Conservation (phyloP, 1,140 invertebrate genomes). For the Drosophila pachea region DNA sequence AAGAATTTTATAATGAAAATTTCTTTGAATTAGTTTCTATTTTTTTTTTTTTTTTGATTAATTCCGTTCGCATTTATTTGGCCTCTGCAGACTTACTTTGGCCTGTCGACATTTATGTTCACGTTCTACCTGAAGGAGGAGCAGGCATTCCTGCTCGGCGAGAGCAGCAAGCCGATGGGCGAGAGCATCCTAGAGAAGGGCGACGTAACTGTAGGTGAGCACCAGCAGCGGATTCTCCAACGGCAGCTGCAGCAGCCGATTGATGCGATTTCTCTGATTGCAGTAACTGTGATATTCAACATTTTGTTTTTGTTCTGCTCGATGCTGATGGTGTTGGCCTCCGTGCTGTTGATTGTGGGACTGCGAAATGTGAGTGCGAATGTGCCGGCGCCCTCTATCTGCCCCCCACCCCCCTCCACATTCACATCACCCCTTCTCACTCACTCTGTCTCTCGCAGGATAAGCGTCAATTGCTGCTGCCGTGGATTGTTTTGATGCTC, state of each 20-base stretch:
- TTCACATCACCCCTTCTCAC: neutral
- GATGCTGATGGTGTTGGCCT: constrained; percentile 62
- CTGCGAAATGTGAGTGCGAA: constrained; percentile 57
- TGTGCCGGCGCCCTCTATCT: no score
- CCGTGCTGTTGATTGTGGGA: constrained; percentile 59
- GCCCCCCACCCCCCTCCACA: neutral
- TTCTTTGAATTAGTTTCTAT: neutral
- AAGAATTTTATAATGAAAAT: constrained; percentile 7
- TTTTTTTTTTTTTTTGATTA: neutral
- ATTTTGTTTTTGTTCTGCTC: constrained; percentile 72
- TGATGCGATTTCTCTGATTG: constrained; percentile 42
- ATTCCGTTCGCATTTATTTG: neutral
- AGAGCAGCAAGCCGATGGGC: constrained; percentile 47
- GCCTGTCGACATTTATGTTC: constrained; percentile 67
- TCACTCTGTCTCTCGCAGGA: constrained; percentile 35
- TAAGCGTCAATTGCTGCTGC: constrained; percentile 64
- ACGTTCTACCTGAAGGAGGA: constrained; percentile 64
- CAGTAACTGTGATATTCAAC: constrained; percentile 77
- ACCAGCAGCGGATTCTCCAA: neutral
- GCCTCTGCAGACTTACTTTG: constrained; percentile 63
- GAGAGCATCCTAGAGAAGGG: constrained; percentile 69
- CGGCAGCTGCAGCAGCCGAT: constrained; percentile 13
- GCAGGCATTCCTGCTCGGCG: constrained; percentile 64
- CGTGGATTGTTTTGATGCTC: constrained; percentile 68
- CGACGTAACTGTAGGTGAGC: constrained; percentile 65